Base-by-base conservation (phyloP, 2,888 invertebrate genomes). In the Amphipyra tragopoginis region DNA sequence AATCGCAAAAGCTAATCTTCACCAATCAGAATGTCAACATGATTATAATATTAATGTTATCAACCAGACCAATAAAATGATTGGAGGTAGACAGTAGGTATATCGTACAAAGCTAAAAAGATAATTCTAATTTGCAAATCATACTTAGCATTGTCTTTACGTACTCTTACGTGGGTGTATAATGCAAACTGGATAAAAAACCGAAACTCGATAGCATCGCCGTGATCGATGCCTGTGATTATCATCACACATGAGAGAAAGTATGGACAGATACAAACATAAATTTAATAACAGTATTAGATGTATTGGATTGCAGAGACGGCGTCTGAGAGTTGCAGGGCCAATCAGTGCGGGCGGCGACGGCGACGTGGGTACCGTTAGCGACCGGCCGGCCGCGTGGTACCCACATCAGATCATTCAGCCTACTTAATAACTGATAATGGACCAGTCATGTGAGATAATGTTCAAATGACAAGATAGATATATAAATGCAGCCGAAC, bases 281-380 rank as follows among this genome's bases (percentile, higher is more conserved):
- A 89, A 89, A 90, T 90, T 92, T 92, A 92, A 92, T 92, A 92
- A 92, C 91, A 92, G 90, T 91, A 92, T 90, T 91, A 92, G 92
- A 92, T 90, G 88, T 93, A 92, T 93, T 87, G 88, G 87, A 89
- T 91, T 89, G 89, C 90, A 86, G 87, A 90, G 91, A 88, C 89
- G 87, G 83, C 86, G 88, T 86, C 89, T 86, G 85, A 87, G 84
- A 85, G 86, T 77, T 87, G 88, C 88, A 91, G 93, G 91, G 91
- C 92, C 90, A 85, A 86, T 86, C 85, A 84, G 80, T 84, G 86
- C 84, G 85, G 79, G 59, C 75, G 78, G 76, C 78, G 80, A 73
- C 79, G 81, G 52, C 72, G 61, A 67, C 84, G 72, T 57, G 52
- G 65, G 86, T 91, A 88, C 93, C 93, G 93, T 93, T 93, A 93